Base-by-base conservation (phyloP, 2,113 vertebrate species). In the Dascyllus trimaculatus region DNA sequence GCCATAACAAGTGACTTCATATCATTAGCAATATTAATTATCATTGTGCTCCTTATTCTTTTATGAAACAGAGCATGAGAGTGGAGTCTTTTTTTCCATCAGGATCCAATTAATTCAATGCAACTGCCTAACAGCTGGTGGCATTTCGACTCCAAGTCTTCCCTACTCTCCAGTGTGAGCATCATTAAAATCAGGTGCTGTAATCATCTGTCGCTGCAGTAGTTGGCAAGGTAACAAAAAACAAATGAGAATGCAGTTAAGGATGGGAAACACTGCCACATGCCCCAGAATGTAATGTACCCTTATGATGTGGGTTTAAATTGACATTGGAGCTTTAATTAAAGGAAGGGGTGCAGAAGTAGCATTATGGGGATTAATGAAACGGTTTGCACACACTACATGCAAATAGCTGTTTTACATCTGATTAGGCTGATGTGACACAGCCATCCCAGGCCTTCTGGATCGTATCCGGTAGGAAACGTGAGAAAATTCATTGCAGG, bases 71-170 rank as follows among this genome's bases (percentile, higher is more conserved):
- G 87, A 86, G 75, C 75, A 91, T 82, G 93, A 85, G 92, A 84
- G 86, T 87, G 87, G 85, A 92, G 89, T 60, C 83, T 77, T 78
- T 87, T 87, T 88, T 60, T 81, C 87, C 91, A 92, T 93, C 94
- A 92, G 92, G 94, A 95, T 94, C 94, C 94, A 96, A 89, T 96
- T 94, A 95, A 94, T 96, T 95, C 90, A 89, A 92, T 92, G 89
- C 89, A 95, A 94, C 93, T 94, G 60, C 93, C 88, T 92, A 95
- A 95, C 93, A 96, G 93, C 95, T 96, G 93, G 91, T 96, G 93
- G 93, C 94, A 94, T 96, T 96, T 96, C 92, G 90, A 93, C 90
- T 95, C 87, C 95, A 93, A 96, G 93, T 95, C 94, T 89, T 95
- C 88, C 91, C 93, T 93, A 93, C 85, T 94, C 94, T 95, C 94